phyloP scores from a whole-genome alignment of 2,888 invertebrate genomes.

The Alloscopus bannaensis region DNA sequence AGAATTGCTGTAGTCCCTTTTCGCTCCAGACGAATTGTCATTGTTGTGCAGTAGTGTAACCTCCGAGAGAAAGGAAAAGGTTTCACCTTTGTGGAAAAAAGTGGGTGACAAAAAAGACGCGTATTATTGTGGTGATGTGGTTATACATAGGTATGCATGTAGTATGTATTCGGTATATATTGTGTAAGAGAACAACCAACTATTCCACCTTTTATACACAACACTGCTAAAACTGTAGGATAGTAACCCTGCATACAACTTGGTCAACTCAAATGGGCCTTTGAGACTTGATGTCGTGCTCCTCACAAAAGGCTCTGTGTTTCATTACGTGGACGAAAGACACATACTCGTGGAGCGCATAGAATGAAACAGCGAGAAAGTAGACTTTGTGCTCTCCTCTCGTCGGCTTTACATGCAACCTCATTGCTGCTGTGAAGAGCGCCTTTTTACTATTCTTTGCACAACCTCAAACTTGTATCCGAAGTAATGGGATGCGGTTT shows the following conservation, averaged over 20 bases:
- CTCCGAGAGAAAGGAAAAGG: slow-evolving; percentile 21
- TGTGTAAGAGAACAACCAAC: too few relatives aligned
- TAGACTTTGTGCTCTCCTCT: neutral
- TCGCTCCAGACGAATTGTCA: neutral
- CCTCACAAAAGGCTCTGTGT: slow-evolving; percentile 46
- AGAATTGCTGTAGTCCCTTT: neutral
- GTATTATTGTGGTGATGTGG: too few relatives aligned
- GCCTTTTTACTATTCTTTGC: slow-evolving; percentile 54
- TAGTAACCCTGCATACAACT: slow-evolving; percentile 58
- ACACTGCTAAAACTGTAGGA: too few relatives aligned
- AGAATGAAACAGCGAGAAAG: too few relatives aligned
- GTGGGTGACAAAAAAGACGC: slow-evolving; percentile 6
- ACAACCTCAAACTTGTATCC: slow-evolving; percentile 59
- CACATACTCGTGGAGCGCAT: neutral
- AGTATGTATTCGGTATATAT: too few relatives aligned
- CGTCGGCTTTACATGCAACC: neutral
- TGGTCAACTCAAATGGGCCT: slow-evolving; percentile 63
- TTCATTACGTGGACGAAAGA: slow-evolving; percentile 18
- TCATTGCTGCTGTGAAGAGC: slow-evolving; percentile 17
- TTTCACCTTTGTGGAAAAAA: slow-evolving; percentile 33
- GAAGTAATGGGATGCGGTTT: slow-evolving; percentile 61
- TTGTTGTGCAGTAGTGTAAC: slow-evolving; percentile 28
- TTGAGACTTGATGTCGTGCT: slow-evolving; percentile 57
- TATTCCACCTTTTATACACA: neutral
- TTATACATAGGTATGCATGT: too few relatives aligned